A percentile compares a stretch with the other conserved stretches of the same genome.
Evolutionary conservation across 2,888 invertebrate genomes (phyloP).

Genomic region (Amphipoea oculea): DNA sequence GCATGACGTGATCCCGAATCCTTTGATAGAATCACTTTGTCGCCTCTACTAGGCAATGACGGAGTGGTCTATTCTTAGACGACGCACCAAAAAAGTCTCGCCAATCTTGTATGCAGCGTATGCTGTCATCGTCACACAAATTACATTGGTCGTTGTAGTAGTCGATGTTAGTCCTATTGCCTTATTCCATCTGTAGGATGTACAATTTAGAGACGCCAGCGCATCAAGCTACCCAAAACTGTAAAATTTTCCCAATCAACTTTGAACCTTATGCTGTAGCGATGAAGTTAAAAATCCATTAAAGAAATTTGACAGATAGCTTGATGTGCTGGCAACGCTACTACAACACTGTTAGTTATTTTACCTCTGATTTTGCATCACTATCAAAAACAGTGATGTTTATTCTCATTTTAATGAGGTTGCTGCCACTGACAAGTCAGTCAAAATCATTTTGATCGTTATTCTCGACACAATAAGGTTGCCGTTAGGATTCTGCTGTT

Average conservation of each 20-base stretch:
- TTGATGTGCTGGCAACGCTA: not conserved
- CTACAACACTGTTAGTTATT: not conserved
- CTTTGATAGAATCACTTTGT: slow-evolving; percentile 18
- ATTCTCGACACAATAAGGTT: not conserved
- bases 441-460: not conserved
- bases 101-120: not conserved
- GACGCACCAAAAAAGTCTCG: not conserved
- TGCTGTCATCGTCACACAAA: slow-evolving; percentile 1
- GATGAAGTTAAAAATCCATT: too few species aligned
- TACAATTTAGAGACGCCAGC: not conserved
- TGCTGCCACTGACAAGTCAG: not conserved
- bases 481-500: not conserved
- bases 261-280: too few species aligned
- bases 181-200: not conserved
- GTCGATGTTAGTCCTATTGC: not conserved
- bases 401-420: too few species aligned
- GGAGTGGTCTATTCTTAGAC: slow-evolving; percentile 8
- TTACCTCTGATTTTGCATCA: too few species aligned
- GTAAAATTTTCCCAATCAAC: too few species aligned
- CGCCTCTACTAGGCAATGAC: slow-evolving; percentile 6
- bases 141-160: too few species aligned
- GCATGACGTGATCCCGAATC: slow-evolving; percentile 24
- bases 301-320: not conserved
- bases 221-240: not conserved
- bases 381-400: too few species aligned